Conservation (phyloP, 1,140 invertebrate species). For the Drosophila lowei region DNA sequence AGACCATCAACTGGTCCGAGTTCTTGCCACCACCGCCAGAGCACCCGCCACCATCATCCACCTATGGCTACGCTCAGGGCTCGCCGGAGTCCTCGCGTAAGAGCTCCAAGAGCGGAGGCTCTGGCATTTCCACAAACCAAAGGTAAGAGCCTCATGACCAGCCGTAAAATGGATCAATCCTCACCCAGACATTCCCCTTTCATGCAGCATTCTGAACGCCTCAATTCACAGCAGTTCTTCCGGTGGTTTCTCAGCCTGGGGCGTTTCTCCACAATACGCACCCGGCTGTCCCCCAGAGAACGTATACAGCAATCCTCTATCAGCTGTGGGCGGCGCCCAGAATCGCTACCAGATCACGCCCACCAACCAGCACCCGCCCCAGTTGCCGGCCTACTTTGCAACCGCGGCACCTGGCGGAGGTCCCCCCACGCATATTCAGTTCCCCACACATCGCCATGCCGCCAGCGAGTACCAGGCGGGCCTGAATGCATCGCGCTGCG, state of each 20-base stretch:
- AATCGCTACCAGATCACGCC: slow-evolving; percentile 82
- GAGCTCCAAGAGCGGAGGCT: slow-evolving; percentile 80
- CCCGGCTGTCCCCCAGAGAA: slow-evolving; percentile 65
- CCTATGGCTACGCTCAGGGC: slow-evolving; percentile 73
- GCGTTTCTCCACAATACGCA: slow-evolving; percentile 73
- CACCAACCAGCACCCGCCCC: slow-evolving; percentile 79
- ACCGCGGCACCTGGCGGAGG: slow-evolving; percentile 42
- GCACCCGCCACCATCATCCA: slow-evolving; percentile 87
- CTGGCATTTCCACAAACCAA: slow-evolving; percentile 81
- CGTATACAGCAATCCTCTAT: slow-evolving; percentile 80
- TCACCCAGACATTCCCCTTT: not conserved
- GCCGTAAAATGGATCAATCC: not conserved
- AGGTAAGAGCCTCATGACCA: slow-evolving; percentile 52
- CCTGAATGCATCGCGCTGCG: slow-evolving; percentile 69
- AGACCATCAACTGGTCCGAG: slow-evolving; percentile 90
- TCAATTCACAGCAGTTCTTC: slow-evolving; percentile 82
- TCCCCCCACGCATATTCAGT: slow-evolving; percentile 80
- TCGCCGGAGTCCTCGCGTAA: slow-evolving; percentile 81
- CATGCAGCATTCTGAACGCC: slow-evolving; percentile 68
- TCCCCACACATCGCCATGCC: slow-evolving; percentile 76
- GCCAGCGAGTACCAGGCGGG: slow-evolving; percentile 79
- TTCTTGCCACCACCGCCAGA: slow-evolving; percentile 91
- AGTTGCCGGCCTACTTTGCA: slow-evolving; percentile 76
- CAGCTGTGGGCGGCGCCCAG: slow-evolving; percentile 65
- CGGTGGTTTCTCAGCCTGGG: slow-evolving; percentile 81